phyloP scores from a whole-genome alignment of 1,140 invertebrate genomes.

The Oscheius sp. region DNA sequence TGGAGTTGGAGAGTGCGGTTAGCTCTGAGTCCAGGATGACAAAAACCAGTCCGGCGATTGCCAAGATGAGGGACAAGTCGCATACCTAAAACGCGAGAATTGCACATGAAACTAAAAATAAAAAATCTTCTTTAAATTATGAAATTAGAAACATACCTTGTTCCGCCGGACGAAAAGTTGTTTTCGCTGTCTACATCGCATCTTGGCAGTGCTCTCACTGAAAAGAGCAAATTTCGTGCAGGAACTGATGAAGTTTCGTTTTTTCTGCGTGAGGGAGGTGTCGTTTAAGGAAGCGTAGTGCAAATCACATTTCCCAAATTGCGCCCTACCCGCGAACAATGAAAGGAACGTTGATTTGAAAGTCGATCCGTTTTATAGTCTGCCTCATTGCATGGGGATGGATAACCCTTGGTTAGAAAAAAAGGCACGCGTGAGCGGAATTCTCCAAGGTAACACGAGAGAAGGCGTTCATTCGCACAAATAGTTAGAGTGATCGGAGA shows the following conservation, averaged over 20 bases:
- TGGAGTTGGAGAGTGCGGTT: slow-evolving; percentile 45
- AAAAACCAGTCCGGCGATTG: slow-evolving; percentile 54
- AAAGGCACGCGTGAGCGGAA: too few species aligned
- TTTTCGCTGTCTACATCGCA: slow-evolving; percentile 57
- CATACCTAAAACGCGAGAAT: slow-evolving; percentile 32
- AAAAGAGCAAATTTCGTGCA: slow-evolving; percentile 15
- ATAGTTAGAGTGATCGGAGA: too few species aligned
- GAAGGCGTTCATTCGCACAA: too few species aligned
- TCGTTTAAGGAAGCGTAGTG: background rate
- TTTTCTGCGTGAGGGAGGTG: background rate
- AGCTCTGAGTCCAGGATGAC: slow-evolving; percentile 57
- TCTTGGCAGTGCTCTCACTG: slow-evolving; percentile 59
- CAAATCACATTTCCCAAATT: background rate
- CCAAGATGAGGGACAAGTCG: slow-evolving; percentile 54
- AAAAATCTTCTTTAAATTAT: background rate
- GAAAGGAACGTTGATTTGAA: too few species aligned
- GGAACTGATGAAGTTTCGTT: background rate
- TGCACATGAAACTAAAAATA: too few species aligned
- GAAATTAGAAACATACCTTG: slow-evolving; percentile 38
- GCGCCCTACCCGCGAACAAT: background rate
- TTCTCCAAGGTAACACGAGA: too few species aligned
- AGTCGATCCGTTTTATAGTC: too few species aligned
- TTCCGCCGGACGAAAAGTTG: slow-evolving; percentile 51
- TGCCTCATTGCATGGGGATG: too few species aligned
- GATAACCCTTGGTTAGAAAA: too few species aligned